A percentile compares a stretch with the other conserved stretches of the same genome.
Conservation (phyloP, 37 sponge, comb jelly and placozoan species). For the Haliclona indistincta region DNA sequence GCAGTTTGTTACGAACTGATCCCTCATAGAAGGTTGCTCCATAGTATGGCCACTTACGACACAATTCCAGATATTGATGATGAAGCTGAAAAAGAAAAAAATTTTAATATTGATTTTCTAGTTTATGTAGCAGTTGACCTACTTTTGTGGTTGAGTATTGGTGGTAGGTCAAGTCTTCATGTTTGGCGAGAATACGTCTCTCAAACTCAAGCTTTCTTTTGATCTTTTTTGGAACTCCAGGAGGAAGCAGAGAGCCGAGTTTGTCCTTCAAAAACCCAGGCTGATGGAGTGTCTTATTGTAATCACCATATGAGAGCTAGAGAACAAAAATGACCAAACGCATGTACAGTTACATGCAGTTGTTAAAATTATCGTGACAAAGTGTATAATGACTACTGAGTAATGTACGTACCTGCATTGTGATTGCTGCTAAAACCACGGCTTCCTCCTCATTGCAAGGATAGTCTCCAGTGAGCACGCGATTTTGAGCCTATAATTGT, state of each 20-base stretch:
- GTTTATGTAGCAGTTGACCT: too few species aligned
- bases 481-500: conserved; percentile 57
- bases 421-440: conserved; percentile 60
- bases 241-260: conserved; percentile 35
- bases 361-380: background rate
- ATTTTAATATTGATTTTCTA: too few species aligned
- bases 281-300: conserved; percentile 24
- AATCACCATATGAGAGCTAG: conserved; percentile 49
- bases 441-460: conserved; percentile 72
- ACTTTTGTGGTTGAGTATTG: background rate
- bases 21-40: conserved; percentile 66
- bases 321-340: background rate
- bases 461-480: conserved; percentile 65
- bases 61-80: conserved; percentile 57
- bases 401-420: conserved; percentile 34
- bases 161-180: conserved; percentile 35
- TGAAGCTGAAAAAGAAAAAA: conserved; percentile 39
- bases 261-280: conserved; percentile 47
- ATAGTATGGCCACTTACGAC: conserved; percentile 86
- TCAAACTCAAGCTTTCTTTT: conserved; percentile 41
- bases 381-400: too few species aligned
- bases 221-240: conserved; percentile 11
- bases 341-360: background rate
- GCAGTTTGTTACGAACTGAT: conserved; percentile 20
- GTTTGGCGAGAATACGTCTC: conserved; percentile 31